Evolutionary conservation across 2,113 vertebrate genomes (phyloP).

Genomic region (Dipodomys stephensi): DNA sequence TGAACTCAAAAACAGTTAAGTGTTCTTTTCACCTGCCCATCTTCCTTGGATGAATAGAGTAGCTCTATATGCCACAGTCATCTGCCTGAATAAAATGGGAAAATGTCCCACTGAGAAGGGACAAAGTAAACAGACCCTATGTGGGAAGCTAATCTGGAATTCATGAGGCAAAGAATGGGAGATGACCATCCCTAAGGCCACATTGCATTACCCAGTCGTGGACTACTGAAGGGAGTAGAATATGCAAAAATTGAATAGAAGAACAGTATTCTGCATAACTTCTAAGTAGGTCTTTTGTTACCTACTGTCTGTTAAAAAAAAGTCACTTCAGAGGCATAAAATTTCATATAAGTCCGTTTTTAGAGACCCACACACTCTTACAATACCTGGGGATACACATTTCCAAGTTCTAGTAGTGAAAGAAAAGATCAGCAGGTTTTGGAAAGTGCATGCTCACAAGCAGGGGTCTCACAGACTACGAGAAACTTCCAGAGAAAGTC

Average conservation of each 20-base stretch:
- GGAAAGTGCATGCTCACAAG: constrained; percentile 77
- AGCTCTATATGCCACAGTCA: constrained; percentile 70
- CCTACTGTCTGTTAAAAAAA: constrained; percentile 56
- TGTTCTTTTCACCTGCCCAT: constrained; percentile 74
- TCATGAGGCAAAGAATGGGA: constrained; percentile 28
- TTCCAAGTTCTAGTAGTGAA: constrained; percentile 62
- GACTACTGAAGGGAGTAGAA: constrained; percentile 36
- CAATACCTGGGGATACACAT: background rate
- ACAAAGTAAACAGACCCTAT: constrained; percentile 5
- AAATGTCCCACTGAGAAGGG: constrained; percentile 23
- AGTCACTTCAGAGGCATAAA: constrained; percentile 67
- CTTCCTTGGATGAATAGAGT: constrained; percentile 67
- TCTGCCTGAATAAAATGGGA: constrained; percentile 74
- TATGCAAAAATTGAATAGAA: constrained; percentile 5
- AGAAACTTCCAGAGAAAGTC: constrained; percentile 78
- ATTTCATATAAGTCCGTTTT: constrained; percentile 52
- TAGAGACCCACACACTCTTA: constrained; percentile 51
- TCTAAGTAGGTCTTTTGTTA: constrained; percentile 71
- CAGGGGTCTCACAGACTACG: constrained; percentile 53
- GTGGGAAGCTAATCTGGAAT: background rate
- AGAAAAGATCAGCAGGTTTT: constrained; percentile 74
- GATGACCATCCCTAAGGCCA: constrained; percentile 25
- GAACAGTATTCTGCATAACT: constrained; percentile 59
- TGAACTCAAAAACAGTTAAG: constrained; percentile 55
- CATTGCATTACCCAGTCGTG: background rate